These are phyloP conservation scores for Acleris literana DNA, from an alignment of 2,888 invertebrate genomes.

Conservation along the genomic window DNA sequence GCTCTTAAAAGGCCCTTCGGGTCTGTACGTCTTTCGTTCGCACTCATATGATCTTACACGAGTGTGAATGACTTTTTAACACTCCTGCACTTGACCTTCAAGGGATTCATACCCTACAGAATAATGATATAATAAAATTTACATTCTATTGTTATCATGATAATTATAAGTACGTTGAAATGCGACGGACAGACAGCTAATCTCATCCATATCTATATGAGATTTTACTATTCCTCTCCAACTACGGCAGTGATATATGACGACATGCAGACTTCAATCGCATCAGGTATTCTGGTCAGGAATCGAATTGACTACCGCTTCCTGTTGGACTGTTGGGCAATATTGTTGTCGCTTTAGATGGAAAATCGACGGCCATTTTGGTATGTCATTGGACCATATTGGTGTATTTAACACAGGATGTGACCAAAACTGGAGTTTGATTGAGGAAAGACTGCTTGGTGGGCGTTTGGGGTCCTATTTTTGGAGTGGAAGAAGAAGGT, in stretches of 20 bases:
- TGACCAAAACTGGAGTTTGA: conserved; percentile 4
- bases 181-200: conserved; percentile 1
- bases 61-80: too few relatives aligned
- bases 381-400: conserved; percentile 28
- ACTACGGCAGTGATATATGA: conserved; percentile 27
- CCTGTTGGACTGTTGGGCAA: conserved; percentile 36
- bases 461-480: background rate
- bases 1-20: too few relatives aligned
- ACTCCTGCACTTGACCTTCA: too few relatives aligned
- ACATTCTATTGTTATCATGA: background rate
- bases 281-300: conserved; percentile 35
- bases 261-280: conserved; percentile 30
- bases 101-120: too few relatives aligned
- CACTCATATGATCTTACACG: too few relatives aligned
- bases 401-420: conserved; percentile 33
- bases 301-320: conserved; percentile 37
- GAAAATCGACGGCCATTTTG: conserved; percentile 31
- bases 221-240: conserved; percentile 34
- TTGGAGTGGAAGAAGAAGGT: too few relatives aligned
- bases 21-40: too few relatives aligned
- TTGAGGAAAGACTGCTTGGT: background rate
- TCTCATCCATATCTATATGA: conserved; percentile 22
- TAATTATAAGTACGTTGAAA: conserved; percentile 2
- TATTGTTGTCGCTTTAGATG: conserved; percentile 32
- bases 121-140: background rate